phyloP scores from a whole-genome alignment of 2,888 invertebrate genomes.

The Arctia plantaginis region DNA sequence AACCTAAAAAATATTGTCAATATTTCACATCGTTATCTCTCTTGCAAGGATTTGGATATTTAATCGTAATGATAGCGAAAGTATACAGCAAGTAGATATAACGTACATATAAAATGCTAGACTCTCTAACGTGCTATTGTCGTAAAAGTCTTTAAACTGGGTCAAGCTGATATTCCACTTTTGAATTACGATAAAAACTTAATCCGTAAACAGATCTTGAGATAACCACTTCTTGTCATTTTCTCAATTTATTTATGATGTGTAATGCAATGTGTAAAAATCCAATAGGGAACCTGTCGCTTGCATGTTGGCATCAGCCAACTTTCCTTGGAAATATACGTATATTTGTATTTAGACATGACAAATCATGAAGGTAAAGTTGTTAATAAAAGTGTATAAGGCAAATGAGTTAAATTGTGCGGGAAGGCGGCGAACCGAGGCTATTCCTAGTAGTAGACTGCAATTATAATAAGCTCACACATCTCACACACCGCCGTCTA shows the following conservation, averaged over 20 bases:
- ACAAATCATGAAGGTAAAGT: not conserved
- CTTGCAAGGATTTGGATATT: not conserved
- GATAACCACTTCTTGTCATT: not conserved
- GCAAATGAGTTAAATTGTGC: too few relatives aligned
- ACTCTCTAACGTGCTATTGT: not conserved
- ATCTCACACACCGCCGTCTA: too few relatives aligned
- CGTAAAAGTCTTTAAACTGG: not conserved
- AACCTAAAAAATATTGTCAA: not conserved
- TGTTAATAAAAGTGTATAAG: not conserved
- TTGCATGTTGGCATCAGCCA: not conserved
- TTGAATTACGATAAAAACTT: not conserved
- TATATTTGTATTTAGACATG: not conserved
- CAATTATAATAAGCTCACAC: too few relatives aligned
- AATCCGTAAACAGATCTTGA: not conserved
- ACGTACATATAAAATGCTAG: not conserved
- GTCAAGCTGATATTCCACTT: not conserved
- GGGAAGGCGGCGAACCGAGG: too few relatives aligned
- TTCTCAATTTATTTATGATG: not conserved
- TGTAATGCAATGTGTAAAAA: not conserved
- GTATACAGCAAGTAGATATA: not conserved
- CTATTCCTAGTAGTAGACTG: too few relatives aligned
- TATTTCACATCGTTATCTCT: not conserved
- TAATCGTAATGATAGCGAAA: not conserved
- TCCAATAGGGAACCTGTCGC: not conserved
- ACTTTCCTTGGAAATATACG: not conserved